Percentiles rank a stretch among this genome's conserved stretches.
These are phyloP conservation scores for Periphyllus acericola DNA, from an alignment of 2,888 invertebrate species.

Conservation along the genomic window DNA sequence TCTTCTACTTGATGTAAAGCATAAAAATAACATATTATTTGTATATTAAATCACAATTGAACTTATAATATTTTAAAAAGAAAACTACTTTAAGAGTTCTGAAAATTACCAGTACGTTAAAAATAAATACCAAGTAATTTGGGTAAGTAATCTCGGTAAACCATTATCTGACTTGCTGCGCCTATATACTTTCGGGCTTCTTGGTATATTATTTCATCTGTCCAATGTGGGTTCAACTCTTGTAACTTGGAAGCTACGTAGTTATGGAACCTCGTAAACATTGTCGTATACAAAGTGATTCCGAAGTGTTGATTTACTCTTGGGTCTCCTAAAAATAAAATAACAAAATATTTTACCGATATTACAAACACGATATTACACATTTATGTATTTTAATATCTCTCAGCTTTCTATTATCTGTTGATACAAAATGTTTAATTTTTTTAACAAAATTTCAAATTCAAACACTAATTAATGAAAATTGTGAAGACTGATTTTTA, in stretches of 20 bases:
- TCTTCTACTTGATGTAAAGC: too few relatives aligned
- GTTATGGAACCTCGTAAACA: constrained; percentile 92
- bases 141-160: constrained; percentile 89
- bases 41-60: too few relatives aligned
- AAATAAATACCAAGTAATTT: constrained; percentile 80
- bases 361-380: too few relatives aligned
- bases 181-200: constrained; percentile 85
- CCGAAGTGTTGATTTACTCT: constrained; percentile 92
- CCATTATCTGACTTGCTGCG: constrained; percentile 87
- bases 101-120: background rate
- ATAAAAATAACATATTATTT: too few relatives aligned
- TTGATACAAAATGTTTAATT: too few relatives aligned
- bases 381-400: too few relatives aligned
- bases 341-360: background rate
- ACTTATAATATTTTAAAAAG: too few relatives aligned
- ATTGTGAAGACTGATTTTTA: too few relatives aligned
- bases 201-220: constrained; percentile 78
- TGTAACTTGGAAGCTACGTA: constrained; percentile 80
- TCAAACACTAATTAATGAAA: too few relatives aligned
- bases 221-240: constrained; percentile 89
- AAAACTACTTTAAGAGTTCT: too few relatives aligned
- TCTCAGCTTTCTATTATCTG: too few relatives aligned
- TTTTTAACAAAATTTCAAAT: too few relatives aligned
- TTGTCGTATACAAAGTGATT: constrained; percentile 88
- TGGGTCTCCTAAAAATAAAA: constrained; percentile 77